A percentile compares a stretch with the other conserved stretches of the same genome.
These are phyloP conservation scores for Pristionchus fissidentatus DNA, from an alignment of 2,888 invertebrate species.

Conservation along the genomic window DNA sequence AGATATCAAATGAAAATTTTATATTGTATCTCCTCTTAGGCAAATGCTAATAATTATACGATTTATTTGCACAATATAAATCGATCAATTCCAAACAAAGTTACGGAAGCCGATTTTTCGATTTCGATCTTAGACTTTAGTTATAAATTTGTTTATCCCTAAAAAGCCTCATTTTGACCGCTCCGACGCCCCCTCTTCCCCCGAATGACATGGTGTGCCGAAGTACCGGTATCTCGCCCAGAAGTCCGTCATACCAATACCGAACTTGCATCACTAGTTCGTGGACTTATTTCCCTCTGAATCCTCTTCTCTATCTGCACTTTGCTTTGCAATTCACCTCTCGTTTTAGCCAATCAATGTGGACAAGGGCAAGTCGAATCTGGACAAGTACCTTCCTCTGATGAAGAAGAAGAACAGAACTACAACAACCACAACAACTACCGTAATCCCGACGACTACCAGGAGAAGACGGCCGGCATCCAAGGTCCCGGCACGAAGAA, in stretches of 20 bases:
- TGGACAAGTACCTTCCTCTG: constrained; percentile 43
- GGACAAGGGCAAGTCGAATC: neutral
- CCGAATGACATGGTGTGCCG: too few relatives aligned
- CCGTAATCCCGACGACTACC: neutral
- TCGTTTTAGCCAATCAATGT: constrained; percentile 26
- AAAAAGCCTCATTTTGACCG: too few relatives aligned
- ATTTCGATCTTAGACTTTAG: too few relatives aligned
- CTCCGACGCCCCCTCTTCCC: too few relatives aligned
- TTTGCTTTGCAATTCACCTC: neutral
- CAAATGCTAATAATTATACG: too few relatives aligned
- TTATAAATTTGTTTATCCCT: too few relatives aligned
- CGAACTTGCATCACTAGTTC: neutral
- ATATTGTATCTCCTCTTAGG: too few relatives aligned
- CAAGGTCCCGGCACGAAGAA: neutral
- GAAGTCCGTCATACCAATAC: neutral
- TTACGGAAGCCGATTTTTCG: too few relatives aligned
- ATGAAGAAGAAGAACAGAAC: constrained; percentile 45
- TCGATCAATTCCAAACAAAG: too few relatives aligned
- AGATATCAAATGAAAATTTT: too few relatives aligned
- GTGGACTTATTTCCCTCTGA: neutral
- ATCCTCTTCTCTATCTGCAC: neutral
- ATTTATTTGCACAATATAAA: too few relatives aligned
- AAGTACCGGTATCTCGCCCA: too few relatives aligned
- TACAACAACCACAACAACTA: neutral
- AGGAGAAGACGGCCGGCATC: neutral